These are phyloP conservation scores for Aleiodes leptofemur DNA, from an alignment of 2,888 invertebrate genomes.

Conservation along the genomic window DNA sequence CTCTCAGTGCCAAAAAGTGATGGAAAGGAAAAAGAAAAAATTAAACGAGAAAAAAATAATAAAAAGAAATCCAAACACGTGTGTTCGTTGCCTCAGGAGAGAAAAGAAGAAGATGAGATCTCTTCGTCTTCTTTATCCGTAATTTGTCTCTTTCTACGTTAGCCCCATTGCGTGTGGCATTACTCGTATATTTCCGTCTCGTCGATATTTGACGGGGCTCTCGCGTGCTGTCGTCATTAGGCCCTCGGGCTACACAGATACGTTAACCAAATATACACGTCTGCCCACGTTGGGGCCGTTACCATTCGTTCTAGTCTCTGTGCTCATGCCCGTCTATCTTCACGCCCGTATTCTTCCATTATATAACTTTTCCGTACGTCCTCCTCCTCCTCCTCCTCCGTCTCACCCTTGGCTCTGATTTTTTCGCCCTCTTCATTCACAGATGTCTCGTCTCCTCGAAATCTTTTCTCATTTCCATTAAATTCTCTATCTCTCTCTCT, in stretches of 20 bases:
- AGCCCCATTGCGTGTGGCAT: constrained; percentile 15
- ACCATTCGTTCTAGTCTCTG: not conserved
- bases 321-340: constrained; percentile 9
- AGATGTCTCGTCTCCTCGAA: constrained; percentile 25
- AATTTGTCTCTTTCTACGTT: constrained; percentile 6
- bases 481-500: not conserved
- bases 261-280: constrained; percentile 53
- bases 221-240: constrained; percentile 44
- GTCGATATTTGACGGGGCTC: constrained; percentile 57
- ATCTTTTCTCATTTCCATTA: not conserved
- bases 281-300: not conserved
- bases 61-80: not conserved
- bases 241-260: constrained; percentile 29
- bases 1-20: not conserved
- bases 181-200: constrained; percentile 52
- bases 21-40: constrained; percentile 6
- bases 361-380: constrained; percentile 33
- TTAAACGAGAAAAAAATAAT: not conserved
- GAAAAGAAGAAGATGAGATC: not conserved
- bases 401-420: not conserved
- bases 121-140: not conserved
- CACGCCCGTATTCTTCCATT: constrained; percentile 27
- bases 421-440: constrained; percentile 3
- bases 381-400: not conserved
- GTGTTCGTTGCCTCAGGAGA: not conserved